Base-by-base conservation (phyloP, 1,140 invertebrate species). In the Saccostrea glomerata region DNA sequence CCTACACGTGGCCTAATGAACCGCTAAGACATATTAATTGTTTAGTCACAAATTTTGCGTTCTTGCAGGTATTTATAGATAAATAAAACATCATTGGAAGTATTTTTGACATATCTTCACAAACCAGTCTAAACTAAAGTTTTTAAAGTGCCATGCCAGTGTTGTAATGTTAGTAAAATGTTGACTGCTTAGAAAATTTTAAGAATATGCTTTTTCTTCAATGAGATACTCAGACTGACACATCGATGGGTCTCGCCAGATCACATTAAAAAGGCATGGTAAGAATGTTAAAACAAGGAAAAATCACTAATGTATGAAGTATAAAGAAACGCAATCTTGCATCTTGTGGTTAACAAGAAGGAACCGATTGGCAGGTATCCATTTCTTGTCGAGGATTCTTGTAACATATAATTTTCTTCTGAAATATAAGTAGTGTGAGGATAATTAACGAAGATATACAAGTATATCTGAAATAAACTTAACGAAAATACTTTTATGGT, bases 211-310 rank as follows among this genome's bases (percentile, higher is more conserved):
- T 30, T 77, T 77, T 77, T 77, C 6, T 25, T 77, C 25, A 77
- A 77, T 30, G 25, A 77, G 70, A 77, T 30, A 17, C 70, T 77
- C 25, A 23, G 11, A 30, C 30, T 77, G 70, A 77, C 25, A 77
- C 25, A 77, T 12, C 23, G 20, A 36, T 77, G 23, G 23, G 70
- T 77, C 70, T 77, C 70, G 70, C 70, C 70, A 77, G 30, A 77
- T 77, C 70, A 30, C 70, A 36, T 77, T 36, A 30, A 77, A 77
- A 13, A 11, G 70, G 70, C 70, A 15, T 77, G 30, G 11, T 11
- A 77, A 77, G 25, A 77, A 77, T 77, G 70, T 77, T 77, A 25
- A 30, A 77, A 77, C 70, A 25, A 77, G 23, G 70, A 63, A 63
- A 63, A 63, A 63, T 63, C 17, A 63, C 17, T n/a, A 47, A 47